phyloP scores from a whole-genome alignment of 2,888 invertebrate genomes.

The Diogma glabrata region DNA sequence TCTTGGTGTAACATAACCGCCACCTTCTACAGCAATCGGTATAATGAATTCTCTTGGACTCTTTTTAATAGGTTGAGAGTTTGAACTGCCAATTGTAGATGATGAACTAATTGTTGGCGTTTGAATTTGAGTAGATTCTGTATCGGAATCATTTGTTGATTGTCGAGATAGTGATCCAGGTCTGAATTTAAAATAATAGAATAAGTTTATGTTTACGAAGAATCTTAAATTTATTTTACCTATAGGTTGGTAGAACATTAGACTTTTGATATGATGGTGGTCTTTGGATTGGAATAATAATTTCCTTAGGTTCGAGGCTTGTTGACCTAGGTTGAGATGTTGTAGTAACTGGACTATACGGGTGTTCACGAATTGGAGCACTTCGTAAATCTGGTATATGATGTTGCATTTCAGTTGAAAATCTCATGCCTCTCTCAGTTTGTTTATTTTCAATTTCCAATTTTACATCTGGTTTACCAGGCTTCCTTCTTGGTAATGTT shows the following conservation, averaged over 20 bases:
- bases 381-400: slow-evolving; percentile 38
- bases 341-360: slow-evolving; percentile 31
- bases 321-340: slow-evolving; percentile 39
- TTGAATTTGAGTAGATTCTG: slow-evolving; percentile 44
- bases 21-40: slow-evolving; percentile 86
- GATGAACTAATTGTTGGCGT: slow-evolving; percentile 33
- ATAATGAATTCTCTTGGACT: slow-evolving; percentile 85
- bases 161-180: slow-evolving; percentile 43
- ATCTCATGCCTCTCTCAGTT: slow-evolving; percentile 34
- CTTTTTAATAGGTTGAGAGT: slow-evolving; percentile 66
- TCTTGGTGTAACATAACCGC: slow-evolving; percentile 55
- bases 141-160: slow-evolving; percentile 60
- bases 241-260: slow-evolving; percentile 29
- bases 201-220: no score
- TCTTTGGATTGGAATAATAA: slow-evolving; percentile 54
- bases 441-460: slow-evolving; percentile 41
- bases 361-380: slow-evolving; percentile 34
- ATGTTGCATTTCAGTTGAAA: slow-evolving; percentile 50
- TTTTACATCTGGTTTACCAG: slow-evolving; percentile 51
- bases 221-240: no score
- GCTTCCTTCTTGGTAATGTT: slow-evolving; percentile 51
- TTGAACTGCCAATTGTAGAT: slow-evolving; percentile 28
- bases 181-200: no score
- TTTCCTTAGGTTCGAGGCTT: slow-evolving; percentile 49
- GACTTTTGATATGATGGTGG: slow-evolving; percentile 33